Evolutionary conservation across 2,797 vertebrate species (phyloP), one percentile per base, ranked within the genome.

Genomic region (Limnodromus scolopaceus): DNA sequence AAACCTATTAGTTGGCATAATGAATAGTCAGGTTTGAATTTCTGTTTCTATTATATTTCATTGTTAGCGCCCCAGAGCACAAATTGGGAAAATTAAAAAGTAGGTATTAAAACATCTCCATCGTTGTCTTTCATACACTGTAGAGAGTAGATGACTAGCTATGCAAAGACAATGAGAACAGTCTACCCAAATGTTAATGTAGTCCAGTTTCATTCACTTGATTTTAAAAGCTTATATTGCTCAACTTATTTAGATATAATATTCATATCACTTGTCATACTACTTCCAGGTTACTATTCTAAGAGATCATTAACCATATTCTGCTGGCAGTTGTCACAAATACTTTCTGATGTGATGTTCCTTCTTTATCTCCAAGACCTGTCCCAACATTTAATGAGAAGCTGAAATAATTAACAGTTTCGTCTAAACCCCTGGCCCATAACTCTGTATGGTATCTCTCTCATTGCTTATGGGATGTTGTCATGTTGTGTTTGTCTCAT

Each of bases 401-500:
- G 55, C 8, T 10, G 39, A 58, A 92, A 75, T 48, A 68, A 88
- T 71, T 45, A 84, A 10, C 13, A 49, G 10, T 57, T 89, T 89
- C 89, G 10, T 38, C 19, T 58, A 36, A 86, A 32, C 2, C 4
- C 5, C 7, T 70, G 48, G 13, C 13, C 45, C 6, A 0, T 84
- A 68, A 24, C 18, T 86, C 10, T 64, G 36, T 64, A 28, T 20
- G 48, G 4, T 36, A 2, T 27, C 13, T 32, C 34, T 92, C 90
- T 25, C 9, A 10, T 32, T 61, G 45, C 32, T 83, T 83, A 69
- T 3, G 1, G 24, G 43, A 38, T 43, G 11, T 48, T 30, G 27
- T 16, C 24, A 1, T 94, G 30, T 60, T 80, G 46, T 97, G 12
- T 93, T 90, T 94, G 11, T 92, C 63, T 94, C 90, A 68, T 72